Percentiles rank a stretch among this genome's conserved stretches.
phyloP scores from a whole-genome alignment of 1,140 invertebrate genomes.

The Dendroctonus valens region DNA sequence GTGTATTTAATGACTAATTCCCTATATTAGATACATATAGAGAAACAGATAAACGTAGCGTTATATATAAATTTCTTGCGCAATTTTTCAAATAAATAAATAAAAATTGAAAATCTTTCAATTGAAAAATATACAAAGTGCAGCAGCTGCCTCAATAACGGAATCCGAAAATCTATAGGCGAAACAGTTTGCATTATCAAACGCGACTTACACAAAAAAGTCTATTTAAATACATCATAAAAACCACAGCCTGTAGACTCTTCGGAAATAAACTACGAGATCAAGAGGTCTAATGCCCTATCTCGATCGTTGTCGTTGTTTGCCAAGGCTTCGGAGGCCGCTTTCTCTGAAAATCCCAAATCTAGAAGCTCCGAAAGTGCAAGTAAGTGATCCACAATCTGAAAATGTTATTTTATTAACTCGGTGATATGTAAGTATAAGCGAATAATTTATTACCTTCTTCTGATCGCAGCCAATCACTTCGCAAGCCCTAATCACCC shows the following conservation, averaged over 20 bases:
- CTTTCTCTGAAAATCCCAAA: constrained; percentile 77
- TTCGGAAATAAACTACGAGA: constrained; percentile 57
- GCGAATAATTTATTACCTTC: constrained; percentile 60
- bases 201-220: background rate
- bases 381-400: constrained; percentile 70
- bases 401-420: constrained; percentile 49
- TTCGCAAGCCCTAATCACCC: constrained; percentile 72
- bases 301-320: constrained; percentile 80
- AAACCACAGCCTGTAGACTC: constrained; percentile 40
- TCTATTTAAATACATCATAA: constrained; percentile 2
- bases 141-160: too few species aligned
- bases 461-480: constrained; percentile 78
- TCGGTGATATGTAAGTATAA: background rate
- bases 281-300: constrained; percentile 80
- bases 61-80: too few species aligned
- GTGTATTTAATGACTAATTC: too few species aligned
- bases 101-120: too few species aligned
- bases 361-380: constrained; percentile 71
- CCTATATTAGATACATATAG: too few species aligned
- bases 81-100: too few species aligned
- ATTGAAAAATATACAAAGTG: too few species aligned
- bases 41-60: too few species aligned
- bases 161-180: too few species aligned
- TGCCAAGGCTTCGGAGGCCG: constrained; percentile 70
- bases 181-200: background rate